A percentile compares a stretch with the other conserved stretches of the same genome.
phyloP scores from a whole-genome alignment of 2,113 vertebrate species.

The Siniperca chuatsi region DNA sequence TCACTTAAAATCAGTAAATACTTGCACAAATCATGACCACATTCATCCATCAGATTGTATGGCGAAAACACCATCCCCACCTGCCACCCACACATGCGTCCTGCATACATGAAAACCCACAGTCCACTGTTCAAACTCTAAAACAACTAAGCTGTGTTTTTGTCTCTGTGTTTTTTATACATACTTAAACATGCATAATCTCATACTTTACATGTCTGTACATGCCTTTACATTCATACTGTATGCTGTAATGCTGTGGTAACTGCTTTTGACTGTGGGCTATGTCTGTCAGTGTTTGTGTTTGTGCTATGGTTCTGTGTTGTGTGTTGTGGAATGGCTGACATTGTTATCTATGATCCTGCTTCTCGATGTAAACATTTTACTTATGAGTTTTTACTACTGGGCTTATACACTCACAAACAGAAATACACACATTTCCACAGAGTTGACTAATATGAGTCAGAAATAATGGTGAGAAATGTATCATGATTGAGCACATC shows the following conservation, averaged over 20 bases:
- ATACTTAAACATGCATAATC: constrained; percentile 64
- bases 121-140: constrained; percentile 41
- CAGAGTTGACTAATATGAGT: constrained; percentile 13
- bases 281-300: constrained; percentile 47
- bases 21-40: constrained; percentile 12
- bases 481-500: constrained; percentile 17
- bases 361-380: constrained; percentile 40
- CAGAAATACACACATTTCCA: constrained; percentile 18
- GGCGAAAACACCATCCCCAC: constrained; percentile 12
- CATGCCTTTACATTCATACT: constrained; percentile 56
- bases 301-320: constrained; percentile 58
- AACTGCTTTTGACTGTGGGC: constrained; percentile 57
- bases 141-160: constrained; percentile 50
- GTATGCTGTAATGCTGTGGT: constrained; percentile 63
- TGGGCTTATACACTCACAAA: constrained; percentile 19
- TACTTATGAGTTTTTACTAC: constrained; percentile 22
- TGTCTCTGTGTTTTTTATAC: constrained; percentile 59
- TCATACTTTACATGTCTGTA: constrained; percentile 53
- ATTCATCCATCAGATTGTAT: constrained; percentile 41
- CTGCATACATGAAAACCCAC: constrained; percentile 34
- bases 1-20: constrained; percentile 32
- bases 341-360: constrained; percentile 41
- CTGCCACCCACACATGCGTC: constrained; percentile 28
- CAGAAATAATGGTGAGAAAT: constrained; percentile 16
- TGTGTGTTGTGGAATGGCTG: constrained; percentile 64